These are phyloP conservation scores for Agrilus cyanescens DNA, from an alignment of 2,888 invertebrate genomes.

Conservation along the genomic window DNA sequence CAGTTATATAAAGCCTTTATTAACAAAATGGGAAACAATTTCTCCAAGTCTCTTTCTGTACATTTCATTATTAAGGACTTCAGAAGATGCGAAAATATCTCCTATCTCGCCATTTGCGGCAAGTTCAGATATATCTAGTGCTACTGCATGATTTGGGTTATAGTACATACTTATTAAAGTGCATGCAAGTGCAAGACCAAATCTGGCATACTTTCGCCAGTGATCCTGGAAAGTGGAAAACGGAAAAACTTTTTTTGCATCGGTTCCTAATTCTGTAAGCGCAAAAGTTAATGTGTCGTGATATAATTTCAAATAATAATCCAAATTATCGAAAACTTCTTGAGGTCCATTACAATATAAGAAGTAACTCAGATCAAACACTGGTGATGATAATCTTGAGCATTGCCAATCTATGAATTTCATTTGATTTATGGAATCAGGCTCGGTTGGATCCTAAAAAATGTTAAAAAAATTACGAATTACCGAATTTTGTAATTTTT, in stretches of 20 bases:
- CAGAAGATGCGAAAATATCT: constrained; percentile 5
- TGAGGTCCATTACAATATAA: constrained; percentile 25
- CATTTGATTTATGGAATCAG: constrained; percentile 13
- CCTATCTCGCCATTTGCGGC: constrained; percentile 8
- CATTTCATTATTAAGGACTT: constrained; percentile 10
- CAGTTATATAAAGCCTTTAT: too few species aligned
- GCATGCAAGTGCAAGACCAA: constrained; percentile 15
- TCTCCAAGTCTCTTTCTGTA: constrained; percentile 11
- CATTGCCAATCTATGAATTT: constrained; percentile 23
- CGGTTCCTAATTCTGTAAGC: constrained; percentile 19
- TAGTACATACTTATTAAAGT: constrained; percentile 15
- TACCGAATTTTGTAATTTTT: too few species aligned
- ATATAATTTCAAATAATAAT: constrained; percentile 25
- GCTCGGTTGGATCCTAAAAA: constrained; percentile 10
- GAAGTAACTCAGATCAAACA: constrained; percentile 27
- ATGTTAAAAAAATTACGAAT: too few species aligned
- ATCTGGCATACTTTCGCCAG: constrained; percentile 18
- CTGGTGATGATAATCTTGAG: constrained; percentile 17
- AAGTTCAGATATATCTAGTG: constrained; percentile 10
- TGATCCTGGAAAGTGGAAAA: constrained; percentile 18
- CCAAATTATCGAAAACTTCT: constrained; percentile 21
- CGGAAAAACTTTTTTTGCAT: constrained; percentile 23
- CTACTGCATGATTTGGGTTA: constrained; percentile 13
- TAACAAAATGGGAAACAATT: too few species aligned
- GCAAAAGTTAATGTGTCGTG: constrained; percentile 21